A percentile compares a stretch with the other conserved stretches of the same genome.
Evolutionary conservation across 2,797 vertebrate species (phyloP).

Genomic region (Oophaga sylvatica): DNA sequence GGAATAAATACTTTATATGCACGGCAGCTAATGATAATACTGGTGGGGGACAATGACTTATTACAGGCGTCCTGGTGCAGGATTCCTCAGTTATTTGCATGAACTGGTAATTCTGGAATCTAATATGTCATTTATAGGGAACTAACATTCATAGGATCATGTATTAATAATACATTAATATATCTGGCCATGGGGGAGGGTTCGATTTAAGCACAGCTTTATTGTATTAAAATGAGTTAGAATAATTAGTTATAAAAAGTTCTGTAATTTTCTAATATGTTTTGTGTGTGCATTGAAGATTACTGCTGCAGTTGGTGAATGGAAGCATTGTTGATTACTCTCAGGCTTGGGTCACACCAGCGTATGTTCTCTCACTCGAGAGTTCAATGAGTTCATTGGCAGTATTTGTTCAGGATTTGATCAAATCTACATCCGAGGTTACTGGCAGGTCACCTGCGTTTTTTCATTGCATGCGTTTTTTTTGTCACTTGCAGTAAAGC

Average conservation of each 20-base stretch:
- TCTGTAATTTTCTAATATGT: background rate
- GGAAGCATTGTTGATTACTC: no score
- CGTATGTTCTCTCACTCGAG: no score
- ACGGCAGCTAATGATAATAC: background rate
- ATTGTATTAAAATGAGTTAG: no score
- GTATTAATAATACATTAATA: constrained; percentile 36
- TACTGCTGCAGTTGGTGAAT: no score
- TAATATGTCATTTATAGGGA: constrained; percentile 13
- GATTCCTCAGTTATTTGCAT: constrained; percentile 7
- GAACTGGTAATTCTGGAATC: background rate
- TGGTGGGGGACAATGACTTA: background rate
- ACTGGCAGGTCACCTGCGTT: no score
- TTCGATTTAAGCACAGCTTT: background rate
- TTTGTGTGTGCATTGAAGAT: background rate
- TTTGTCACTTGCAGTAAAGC: no score
- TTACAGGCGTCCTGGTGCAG: background rate
- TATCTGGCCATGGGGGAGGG: background rate
- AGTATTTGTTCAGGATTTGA: no score
- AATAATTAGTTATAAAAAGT: background rate
- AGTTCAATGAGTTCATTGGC: no score
- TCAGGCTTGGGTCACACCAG: no score
- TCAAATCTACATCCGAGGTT: no score
- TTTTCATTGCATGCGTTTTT: no score
- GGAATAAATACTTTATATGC: background rate
- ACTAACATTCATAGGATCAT: constrained; percentile 8